Conservation (phyloP, 2,797 vertebrate species). For the Anisognathus igniventris region DNA sequence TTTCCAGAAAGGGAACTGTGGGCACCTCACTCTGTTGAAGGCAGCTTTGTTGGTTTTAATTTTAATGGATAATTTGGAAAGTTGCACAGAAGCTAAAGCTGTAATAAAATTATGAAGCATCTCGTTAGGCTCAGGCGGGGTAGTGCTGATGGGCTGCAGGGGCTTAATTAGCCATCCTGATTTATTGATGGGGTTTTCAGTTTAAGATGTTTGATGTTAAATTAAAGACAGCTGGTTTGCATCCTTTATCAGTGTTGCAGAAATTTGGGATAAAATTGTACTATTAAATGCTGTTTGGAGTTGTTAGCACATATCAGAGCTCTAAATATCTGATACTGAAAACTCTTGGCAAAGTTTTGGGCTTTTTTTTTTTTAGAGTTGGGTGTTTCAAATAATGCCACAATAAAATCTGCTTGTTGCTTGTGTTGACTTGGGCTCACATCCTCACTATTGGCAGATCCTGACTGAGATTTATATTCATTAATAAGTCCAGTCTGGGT, state of each 20-base stretch:
- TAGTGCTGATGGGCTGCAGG: neutral
- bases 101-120: conserved; percentile 20
- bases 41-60: neutral
- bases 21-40: neutral
- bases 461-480: too few species aligned
- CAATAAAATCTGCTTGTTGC: fast-evolving
- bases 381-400: neutral
- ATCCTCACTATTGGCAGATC: neutral
- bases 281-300: neutral
- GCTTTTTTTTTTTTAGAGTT: neutral
- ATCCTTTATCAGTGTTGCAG: neutral
- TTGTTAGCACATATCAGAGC: neutral
- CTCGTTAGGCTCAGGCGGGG: conserved; percentile 1
- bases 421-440: neutral
- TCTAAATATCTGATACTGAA: neutral
- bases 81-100: conserved; percentile 31
- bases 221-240: conserved; percentile 27
- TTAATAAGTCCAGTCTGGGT: fast-evolving
- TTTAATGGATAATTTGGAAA: neutral
- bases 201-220: neutral
- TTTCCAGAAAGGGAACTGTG: neutral
- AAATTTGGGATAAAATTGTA: neutral
- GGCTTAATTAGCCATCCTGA: conserved; percentile 23
- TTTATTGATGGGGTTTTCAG: conserved; percentile 23
- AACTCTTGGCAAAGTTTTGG: neutral